A percentile compares a stretch with the other conserved stretches of the same genome.
Conservation (phyloP, 2,888 invertebrate species). For the Oscheius sp. region DNA sequence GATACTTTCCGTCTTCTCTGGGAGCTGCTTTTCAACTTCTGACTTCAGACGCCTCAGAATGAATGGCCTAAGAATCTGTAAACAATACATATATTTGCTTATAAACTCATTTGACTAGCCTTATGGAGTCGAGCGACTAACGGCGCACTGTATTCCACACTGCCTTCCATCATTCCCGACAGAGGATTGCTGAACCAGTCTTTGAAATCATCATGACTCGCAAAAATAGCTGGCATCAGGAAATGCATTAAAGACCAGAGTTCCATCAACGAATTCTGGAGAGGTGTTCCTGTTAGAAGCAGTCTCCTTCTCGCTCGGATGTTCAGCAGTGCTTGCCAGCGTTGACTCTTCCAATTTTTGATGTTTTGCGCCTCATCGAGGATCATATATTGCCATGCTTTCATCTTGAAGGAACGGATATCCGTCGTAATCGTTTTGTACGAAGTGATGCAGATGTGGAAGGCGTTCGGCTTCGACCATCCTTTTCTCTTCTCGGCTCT, state of each 20-base stretch:
- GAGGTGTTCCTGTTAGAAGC: slow-evolving; percentile 81
- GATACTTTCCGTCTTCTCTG: slow-evolving; percentile 93
- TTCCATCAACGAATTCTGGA: slow-evolving; percentile 95
- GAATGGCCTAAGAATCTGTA: slow-evolving; percentile 87
- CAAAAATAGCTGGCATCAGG: slow-evolving; percentile 94
- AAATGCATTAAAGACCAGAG: slow-evolving; percentile 98
- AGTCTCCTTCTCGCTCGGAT: slow-evolving; percentile 90
- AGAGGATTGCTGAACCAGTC: slow-evolving; percentile 97
- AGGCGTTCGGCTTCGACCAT: slow-evolving; percentile 98
- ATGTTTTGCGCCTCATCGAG: slow-evolving; percentile 88
- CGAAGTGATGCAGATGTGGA: slow-evolving; percentile 78
- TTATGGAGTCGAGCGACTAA: slow-evolving; percentile 88
- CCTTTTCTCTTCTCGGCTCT: slow-evolving; percentile 77
- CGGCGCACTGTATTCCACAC: slow-evolving; percentile 87
- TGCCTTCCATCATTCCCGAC: slow-evolving; percentile 92
- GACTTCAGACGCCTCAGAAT: slow-evolving; percentile 87
- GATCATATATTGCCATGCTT: slow-evolving; percentile 97
- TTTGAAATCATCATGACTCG: slow-evolving; percentile 90
- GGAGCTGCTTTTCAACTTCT: slow-evolving; percentile 96
- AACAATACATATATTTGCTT: slow-evolving; percentile 34
- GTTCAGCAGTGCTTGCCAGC: slow-evolving; percentile 95
- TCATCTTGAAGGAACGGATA: slow-evolving; percentile 93
- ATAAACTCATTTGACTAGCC: too few relatives aligned
- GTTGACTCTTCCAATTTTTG: slow-evolving; percentile 97
- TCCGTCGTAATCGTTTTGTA: slow-evolving; percentile 89